Evolutionary conservation across 2,797 vertebrate genomes (phyloP), one percentile per base, ranked within the genome.

Genomic region (Mareca strepera): DNA sequence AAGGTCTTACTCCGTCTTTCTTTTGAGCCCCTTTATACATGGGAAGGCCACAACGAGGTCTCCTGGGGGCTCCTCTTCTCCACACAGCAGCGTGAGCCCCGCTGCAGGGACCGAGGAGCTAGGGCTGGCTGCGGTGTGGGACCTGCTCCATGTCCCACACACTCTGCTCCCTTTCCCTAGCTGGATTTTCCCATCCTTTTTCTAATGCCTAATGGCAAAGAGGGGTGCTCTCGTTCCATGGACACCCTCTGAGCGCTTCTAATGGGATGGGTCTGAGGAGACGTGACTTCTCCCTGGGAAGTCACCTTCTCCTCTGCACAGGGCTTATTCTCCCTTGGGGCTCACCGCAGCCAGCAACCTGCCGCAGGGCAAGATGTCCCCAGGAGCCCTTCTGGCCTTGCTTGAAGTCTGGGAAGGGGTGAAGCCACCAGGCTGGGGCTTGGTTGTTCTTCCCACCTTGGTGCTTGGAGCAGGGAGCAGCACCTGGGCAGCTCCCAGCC

Each of bases 81-180:
- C 39, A 35, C 0, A 0, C 1, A 0, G 33, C 17, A 48, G 9
- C 0, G 3, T 41, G 80, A 77, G 43, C 33, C 15, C 33, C 2
- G 26, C 59, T 18, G 50, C 0, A 1, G 17, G 66, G 48, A 35
- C 25, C 7, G 1, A 78, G 56, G 2, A 82, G 50, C 56, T 0
- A 1, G 1, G 23, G 41, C 46, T 64, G 20, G 12, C 17, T 46
- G 56, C 0, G 1, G 23, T 2, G 1, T 7, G 33, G 67, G 29
- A 56, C 50, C 39, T 66, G 39, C n/a, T 64, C 66, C 8, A 10
- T 18, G 43, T 48, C 56, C 52, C 74, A 55, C 28, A 31, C 67
- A 28, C 11, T 6, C 63, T 46, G 22, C 46, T 78, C 18, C 14
- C 14, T 9, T 29, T 35, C 35, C 33, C 35, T 11, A 37, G 35